Evolutionary conservation across 1,140 invertebrate species (phyloP).

Genomic region (Thaumetopoea pityocampa): DNA sequence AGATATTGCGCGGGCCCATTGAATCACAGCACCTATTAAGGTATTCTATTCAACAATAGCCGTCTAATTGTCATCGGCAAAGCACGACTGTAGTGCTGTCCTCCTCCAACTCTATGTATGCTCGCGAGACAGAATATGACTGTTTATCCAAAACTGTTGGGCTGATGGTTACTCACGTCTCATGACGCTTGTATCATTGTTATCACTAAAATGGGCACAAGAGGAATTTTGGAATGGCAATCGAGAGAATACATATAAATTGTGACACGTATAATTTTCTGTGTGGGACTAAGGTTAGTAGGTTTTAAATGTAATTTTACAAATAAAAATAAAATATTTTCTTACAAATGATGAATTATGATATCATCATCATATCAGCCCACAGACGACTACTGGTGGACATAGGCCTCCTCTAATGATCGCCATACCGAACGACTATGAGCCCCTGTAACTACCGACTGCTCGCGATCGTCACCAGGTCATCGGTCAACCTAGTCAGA

Average conservation of each 20-base stretch:
- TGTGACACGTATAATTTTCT: constrained; percentile 3
- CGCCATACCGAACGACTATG: too few species aligned
- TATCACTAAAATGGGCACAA: constrained; percentile 15
- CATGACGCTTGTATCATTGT: constrained; percentile 26
- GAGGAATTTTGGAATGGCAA: constrained; percentile 12
- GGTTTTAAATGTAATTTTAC: too few species aligned
- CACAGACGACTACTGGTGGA: too few species aligned
- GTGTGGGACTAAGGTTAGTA: constrained; percentile 6
- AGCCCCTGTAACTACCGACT: too few species aligned
- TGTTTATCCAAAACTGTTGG: constrained; percentile 15
- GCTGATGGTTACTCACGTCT: constrained; percentile 13
- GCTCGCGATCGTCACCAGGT: too few species aligned
- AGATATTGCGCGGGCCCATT: constrained; percentile 6
- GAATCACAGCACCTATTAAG: constrained; percentile 16
- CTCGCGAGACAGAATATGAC: constrained; percentile 8
- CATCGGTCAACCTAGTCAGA: too few species aligned
- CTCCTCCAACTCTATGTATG: constrained; percentile 6
- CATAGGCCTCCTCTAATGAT: too few species aligned
- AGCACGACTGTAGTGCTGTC: constrained; percentile 10
- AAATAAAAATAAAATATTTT: too few species aligned
- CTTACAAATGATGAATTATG: too few species aligned
- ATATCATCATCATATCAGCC: too few species aligned
- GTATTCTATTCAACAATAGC: constrained; percentile 16
- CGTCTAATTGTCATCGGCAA: constrained; percentile 11
- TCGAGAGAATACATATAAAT: constrained; percentile 16